Evolutionary conservation across 1,140 invertebrate genomes (phyloP), one percentile per base, ranked within the genome.

Genomic region (Drosophila bifasciata): DNA sequence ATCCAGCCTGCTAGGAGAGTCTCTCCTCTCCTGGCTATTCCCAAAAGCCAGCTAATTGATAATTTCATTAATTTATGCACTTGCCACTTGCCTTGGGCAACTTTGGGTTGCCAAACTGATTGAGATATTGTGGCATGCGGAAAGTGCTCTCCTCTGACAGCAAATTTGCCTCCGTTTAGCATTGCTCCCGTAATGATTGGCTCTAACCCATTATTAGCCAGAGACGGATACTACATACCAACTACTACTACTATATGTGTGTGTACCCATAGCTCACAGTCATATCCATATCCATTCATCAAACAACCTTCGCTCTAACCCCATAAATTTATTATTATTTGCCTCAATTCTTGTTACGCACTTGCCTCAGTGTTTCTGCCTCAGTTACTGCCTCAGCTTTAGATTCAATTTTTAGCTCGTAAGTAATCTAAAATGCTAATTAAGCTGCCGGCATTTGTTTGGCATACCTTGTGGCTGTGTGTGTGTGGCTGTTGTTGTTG

Each of bases 361-460:
- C 39, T 55, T 41, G 51, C 58, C 58, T 76, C 49, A 49, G 46
- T 84, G 46, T 84, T 73, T 73, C 77, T 63, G 68, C 40, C 75
- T 86, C 81, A 78, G 81, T 1, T 21, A 3, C 19, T 4, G 86
- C 81, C 80, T 68, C 15, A 32, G 25, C 5, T 51, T 39, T 36
- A 13, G 32, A 11, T 36, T 36, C 32, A 11, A 36, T 36, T 36
- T 36, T 36, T 8, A 36, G 60, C 36, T 51, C 48, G 40, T 67
- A 63, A 53, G 64, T 81, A 85, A 85, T 89, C 77, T 80, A 76
- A 83, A 89, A 89, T 89, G 86, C 86, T 89, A 89, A 89, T 89
- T 89, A 89, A 89, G 77, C 78, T 89, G 86, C 86, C 85, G 86
- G 80, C 74, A 89, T 55, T 69, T 84, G 80, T 74, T 73, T 68